Evolutionary conservation across 2,797 vertebrate genomes (phyloP), one percentile per base, ranked within the genome.

Genomic region (Enteromius paludinosus): DNA sequence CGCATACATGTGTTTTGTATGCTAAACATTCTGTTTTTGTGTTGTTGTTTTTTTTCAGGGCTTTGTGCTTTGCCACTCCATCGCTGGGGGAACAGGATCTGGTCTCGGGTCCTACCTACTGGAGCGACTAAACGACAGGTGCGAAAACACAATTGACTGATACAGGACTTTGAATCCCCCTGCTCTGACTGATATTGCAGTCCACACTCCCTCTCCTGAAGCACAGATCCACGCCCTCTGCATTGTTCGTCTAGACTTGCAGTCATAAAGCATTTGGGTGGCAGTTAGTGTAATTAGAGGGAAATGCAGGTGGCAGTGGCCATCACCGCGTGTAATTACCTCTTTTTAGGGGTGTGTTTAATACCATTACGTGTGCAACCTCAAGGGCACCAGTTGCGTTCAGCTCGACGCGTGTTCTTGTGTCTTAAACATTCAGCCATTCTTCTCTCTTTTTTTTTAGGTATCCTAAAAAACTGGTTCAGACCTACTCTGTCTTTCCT

Each of bases 401-500:
- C 18, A 33, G 52, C 43, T 61, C 18, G 25, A 15, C n/a, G 3
- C 7, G 4, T 28, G 41, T 20, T 61, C 43, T 47, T 75, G 41
- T 38, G 28, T 20, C 25, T 73, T 59, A 25, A 65, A 69, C 12
- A 0, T 25, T 83, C 18, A 38, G 14, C 25, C 2, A 23, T 47
- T 33, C 3, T 30, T 43, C 12, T 61, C 1, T 49, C 25, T 64
- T n/a, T 72, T n/a, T 72, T 38, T 77, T 75, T 83, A 98, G 97
- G 91, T 99, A 98, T 89, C 97, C 97, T 33, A 99, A 99, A 93
- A 99, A 99, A 89, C 89, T 99, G 91, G 96, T 98, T 84, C 97
- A 99, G 94, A 99, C 97, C 0, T 98, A 98, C 86, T 99, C 97
- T 0, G 98, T 99, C 78, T 99, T 99, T 90, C 98, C 98, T 11